phyloP scores from a whole-genome alignment of 1,140 invertebrate genomes.

The Ectropis grisescens region DNA sequence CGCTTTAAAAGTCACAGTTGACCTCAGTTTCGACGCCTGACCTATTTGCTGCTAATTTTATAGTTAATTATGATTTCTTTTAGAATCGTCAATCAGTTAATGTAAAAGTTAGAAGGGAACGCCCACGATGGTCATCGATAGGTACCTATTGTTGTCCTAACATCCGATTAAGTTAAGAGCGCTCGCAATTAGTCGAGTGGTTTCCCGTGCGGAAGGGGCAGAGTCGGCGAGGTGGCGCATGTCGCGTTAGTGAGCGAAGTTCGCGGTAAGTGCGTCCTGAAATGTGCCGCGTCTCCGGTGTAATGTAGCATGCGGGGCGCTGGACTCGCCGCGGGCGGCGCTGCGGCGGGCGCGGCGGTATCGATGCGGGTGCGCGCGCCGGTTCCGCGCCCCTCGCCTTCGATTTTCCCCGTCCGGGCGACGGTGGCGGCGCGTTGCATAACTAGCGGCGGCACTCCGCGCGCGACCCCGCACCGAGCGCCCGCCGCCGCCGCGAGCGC shows the following conservation, averaged over 20 bases:
- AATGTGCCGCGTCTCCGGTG: constrained; percentile 22
- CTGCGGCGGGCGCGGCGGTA: constrained; percentile 25
- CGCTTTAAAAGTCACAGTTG: too few relatives aligned
- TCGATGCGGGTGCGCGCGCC: constrained; percentile 57
- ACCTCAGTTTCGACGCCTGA: too few relatives aligned
- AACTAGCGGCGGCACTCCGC: constrained; percentile 59
- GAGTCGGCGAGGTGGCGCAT: too few relatives aligned
- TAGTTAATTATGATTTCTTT: too few relatives aligned
- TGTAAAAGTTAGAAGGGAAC: too few relatives aligned
- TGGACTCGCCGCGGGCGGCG: constrained; percentile 19
- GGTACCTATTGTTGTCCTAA: too few relatives aligned
- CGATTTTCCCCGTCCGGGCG: constrained; percentile 55
- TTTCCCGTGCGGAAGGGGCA: constrained; percentile 3
- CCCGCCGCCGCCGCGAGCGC: constrained; percentile 55
- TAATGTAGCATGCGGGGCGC: constrained; percentile 38
- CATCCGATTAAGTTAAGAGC: background rate
- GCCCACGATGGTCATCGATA: too few relatives aligned
- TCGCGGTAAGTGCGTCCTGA: constrained; percentile 10
- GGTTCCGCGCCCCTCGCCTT: constrained; percentile 38
- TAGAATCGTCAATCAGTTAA: too few relatives aligned
- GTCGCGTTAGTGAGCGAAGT: background rate
- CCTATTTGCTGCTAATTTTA: too few relatives aligned
- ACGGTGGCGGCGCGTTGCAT: constrained; percentile 63
- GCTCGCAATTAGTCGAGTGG: constrained; percentile 6
- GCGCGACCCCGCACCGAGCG: constrained; percentile 58